These are phyloP conservation scores for Python bivittatus DNA, from an alignment of 2,113 vertebrate genomes.

Conservation along the genomic window DNA sequence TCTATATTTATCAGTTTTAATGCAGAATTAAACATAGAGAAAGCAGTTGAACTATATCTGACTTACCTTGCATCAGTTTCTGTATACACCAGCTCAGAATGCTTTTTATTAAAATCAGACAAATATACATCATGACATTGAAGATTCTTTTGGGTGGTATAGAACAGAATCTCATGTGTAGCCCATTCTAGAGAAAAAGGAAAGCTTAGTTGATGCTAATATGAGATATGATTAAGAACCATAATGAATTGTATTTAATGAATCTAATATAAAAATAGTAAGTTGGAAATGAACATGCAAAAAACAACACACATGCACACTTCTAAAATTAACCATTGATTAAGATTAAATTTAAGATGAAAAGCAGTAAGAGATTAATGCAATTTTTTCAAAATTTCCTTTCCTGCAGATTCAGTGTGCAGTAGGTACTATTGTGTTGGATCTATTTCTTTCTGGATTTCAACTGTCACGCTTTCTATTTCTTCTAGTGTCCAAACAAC, in stretches of 20 bases:
- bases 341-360: neutral
- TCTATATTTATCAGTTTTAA: neutral
- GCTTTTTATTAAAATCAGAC: slow-evolving; percentile 75
- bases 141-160: slow-evolving; percentile 84
- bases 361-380: neutral
- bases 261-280: slow-evolving; percentile 1
- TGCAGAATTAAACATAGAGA: neutral
- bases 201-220: neutral
- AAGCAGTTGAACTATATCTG: slow-evolving; percentile 11
- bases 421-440: neutral
- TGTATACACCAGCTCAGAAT: slow-evolving; percentile 80
- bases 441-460: neutral
- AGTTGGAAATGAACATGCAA: neutral
- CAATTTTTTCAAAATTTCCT: neutral
- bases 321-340: neutral
- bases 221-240: neutral
- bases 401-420: neutral
- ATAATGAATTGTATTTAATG: neutral
- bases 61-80: slow-evolving; percentile 87
- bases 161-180: slow-evolving; percentile 84
- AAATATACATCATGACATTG: slow-evolving; percentile 82
- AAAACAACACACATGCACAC: neutral
- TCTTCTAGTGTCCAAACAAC: neutral
- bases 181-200: slow-evolving; percentile 86
- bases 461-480: neutral